A percentile compares a stretch with the other conserved stretches of the same genome.
phyloP scores from a whole-genome alignment of 2,113 vertebrate species.

The pig (Sus scrofa) region T2T-Sscrofa CM000813.6:127406001-127406500 shows the following conservation, averaged over 20 bases:
- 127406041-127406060: too few species aligned
- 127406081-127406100: too few species aligned
- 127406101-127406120: too few species aligned
- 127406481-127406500: background rate
- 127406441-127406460: background rate
- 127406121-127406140: too few species aligned
- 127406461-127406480: background rate
- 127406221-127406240: too few species aligned
- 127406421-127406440: background rate
- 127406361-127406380: background rate
- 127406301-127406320: background rate
- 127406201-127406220: too few species aligned
- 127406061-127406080: too few species aligned
- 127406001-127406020: background rate
- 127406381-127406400: background rate
- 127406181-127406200: too few species aligned
- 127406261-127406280: too few species aligned
- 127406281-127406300: slow-evolving; percentile 19
- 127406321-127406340: background rate
- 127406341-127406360: background rate
- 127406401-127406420: slow-evolving; percentile 16
- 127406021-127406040: background rate
- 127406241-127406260: too few species aligned
- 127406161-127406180: too few species aligned
- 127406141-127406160: too few species aligned